Evolutionary conservation across 2,113 vertebrate species (phyloP), one percentile per base, ranked within the genome.

Genomic region (Sinocyclocheilus rhinocerous): DNA sequence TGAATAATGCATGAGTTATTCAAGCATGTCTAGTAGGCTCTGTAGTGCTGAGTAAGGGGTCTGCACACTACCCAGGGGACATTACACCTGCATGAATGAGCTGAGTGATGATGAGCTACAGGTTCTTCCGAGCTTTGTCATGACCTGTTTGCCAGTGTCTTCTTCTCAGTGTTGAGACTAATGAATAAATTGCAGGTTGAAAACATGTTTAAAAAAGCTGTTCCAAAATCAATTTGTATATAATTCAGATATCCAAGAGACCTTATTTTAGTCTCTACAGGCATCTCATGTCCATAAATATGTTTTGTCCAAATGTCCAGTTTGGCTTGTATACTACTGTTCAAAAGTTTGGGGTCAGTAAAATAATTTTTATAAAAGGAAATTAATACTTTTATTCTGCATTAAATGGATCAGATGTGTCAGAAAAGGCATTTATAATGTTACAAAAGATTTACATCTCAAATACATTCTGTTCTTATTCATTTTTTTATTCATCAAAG

Each of bases 1-100:
- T 78, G 76, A 33, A 57, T 36, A 78, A 78, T 57, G 50, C 36
- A 81, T 45, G 57, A 81, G 33, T 81, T 20, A 45, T 81, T 42
- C 16, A 65, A 8, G 78, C 22, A 45, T 42, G 57, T 78, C 26
- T 78, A 59, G 52, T 39, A 59, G 76, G 20, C 52, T 59, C 76
- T 59, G 26, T 57, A 78, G 52, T 81, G 78, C 57, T 81, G 78
- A 81, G 33, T 63, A 81, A 81, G 78, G 15, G 59, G n/a, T 7
- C 78, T 61, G 36, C 18, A 42, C 55, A 39, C 57, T 65, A 24
- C 36, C 57, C 57, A 81, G 57, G 36, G 57, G 78, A 81, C 78
- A 45, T 57, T 78, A 78, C 76, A 78, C 76, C 59, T 24, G 36
- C 11, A 63, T 80, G 78, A 63, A 45, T 80, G 78, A 39, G 20